Conservation (phyloP, 2,113 vertebrate species). For the Tor tambroides region DNA sequence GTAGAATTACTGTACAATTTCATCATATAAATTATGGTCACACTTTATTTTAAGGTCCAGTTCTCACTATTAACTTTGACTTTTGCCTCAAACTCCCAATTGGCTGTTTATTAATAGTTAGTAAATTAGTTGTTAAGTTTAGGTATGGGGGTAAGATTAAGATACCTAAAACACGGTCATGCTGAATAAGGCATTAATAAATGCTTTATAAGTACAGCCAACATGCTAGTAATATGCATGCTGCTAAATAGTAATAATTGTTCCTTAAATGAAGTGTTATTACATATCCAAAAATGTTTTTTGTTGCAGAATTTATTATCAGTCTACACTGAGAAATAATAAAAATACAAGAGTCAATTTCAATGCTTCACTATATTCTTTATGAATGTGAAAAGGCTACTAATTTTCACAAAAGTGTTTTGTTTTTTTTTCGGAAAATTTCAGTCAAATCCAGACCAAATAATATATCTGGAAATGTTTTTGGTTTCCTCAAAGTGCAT, state of each 20-base stretch:
- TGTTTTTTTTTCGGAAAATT: neutral
- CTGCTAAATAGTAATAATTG: neutral
- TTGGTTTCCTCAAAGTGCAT: neutral
- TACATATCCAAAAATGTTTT: neutral
- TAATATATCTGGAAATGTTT: neutral
- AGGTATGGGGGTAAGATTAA: neutral
- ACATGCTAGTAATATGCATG: neutral
- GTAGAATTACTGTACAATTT: too few species aligned
- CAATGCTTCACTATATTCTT: too few species aligned
- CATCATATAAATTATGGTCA: neutral
- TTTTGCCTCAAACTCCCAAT: neutral
- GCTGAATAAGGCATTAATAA: neutral
- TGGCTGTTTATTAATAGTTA: neutral
- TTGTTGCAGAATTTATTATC: too few species aligned
- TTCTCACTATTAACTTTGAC: neutral
- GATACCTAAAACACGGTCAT: neutral
- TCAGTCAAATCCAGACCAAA: neutral
- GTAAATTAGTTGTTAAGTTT: too few species aligned
- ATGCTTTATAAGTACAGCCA: neutral
- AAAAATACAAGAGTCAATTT: too few species aligned
- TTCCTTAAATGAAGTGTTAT: neutral
- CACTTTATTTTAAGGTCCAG: neutral
- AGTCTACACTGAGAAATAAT: too few species aligned
- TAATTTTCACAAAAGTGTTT: neutral
- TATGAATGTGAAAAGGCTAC: too few species aligned